Evolutionary conservation across 2,113 vertebrate genomes (phyloP).

Genomic region (Neofelis nebulosa): DNA sequence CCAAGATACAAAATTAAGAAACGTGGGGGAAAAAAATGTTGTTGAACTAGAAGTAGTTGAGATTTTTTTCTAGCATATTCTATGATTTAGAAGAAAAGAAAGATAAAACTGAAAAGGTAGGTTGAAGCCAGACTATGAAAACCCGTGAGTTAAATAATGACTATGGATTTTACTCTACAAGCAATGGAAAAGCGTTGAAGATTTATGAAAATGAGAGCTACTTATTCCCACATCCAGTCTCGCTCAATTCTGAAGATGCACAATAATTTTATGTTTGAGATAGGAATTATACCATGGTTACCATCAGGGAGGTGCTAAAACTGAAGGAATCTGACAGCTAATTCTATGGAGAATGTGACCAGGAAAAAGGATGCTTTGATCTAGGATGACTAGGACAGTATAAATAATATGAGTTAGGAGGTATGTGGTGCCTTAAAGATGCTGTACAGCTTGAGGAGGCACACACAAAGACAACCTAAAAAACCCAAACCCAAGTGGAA

Average conservation of each 20-base stretch:
- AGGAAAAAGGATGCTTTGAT: background rate
- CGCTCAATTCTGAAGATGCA: background rate
- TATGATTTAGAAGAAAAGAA: background rate
- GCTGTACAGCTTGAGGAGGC: rapidly evolving
- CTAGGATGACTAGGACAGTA: background rate
- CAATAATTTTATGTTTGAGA: background rate
- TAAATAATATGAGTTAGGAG: background rate
- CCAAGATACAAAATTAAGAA: background rate
- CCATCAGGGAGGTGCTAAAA: background rate
- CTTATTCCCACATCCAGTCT: background rate
- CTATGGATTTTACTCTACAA: background rate
- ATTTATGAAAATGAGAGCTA: background rate
- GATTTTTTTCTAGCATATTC: background rate
- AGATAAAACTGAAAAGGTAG: background rate
- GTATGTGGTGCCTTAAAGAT: background rate
- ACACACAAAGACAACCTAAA: background rate
- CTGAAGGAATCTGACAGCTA: background rate
- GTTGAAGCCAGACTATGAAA: background rate
- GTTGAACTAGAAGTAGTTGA: background rate
- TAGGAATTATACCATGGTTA: background rate
- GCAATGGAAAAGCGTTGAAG: background rate
- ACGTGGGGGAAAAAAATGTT: background rate
- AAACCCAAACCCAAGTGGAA: background rate
- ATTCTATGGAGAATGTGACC: background rate
- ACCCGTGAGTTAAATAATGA: background rate